phyloP scores from a whole-genome alignment of 2,888 invertebrate genomes.

The Temnothorax ravouxi region DNA sequence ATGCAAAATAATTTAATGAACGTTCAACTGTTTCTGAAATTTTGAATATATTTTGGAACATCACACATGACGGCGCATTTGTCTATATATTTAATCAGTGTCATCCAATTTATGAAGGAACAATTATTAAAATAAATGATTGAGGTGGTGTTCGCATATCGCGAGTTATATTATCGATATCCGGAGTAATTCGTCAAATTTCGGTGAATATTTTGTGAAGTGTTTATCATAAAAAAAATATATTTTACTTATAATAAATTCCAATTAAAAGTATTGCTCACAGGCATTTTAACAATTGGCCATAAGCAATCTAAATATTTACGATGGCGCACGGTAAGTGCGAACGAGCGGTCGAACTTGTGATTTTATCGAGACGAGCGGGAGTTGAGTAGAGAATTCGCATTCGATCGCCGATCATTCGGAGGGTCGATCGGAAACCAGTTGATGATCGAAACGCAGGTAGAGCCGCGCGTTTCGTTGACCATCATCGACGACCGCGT shows the following conservation, averaged over 20 bases:
- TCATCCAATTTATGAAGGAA: not conserved
- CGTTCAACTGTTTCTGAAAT: constrained; percentile 2
- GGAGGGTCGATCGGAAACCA: constrained; percentile 48
- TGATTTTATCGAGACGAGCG: constrained; percentile 43
- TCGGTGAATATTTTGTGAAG: not conserved
- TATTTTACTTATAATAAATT: constrained; percentile 5
- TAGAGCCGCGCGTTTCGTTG: constrained; percentile 46
- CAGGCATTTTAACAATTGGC: not conserved
- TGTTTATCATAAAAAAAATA: not conserved
- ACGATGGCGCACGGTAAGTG: constrained; percentile 12
- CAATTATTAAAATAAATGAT: not conserved
- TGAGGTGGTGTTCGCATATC: not conserved
- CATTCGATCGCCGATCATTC: constrained; percentile 47
- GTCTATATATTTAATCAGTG: not conserved
- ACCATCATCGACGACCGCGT: constrained; percentile 23
- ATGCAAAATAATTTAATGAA: constrained; percentile 20
- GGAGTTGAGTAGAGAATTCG: constrained; percentile 39
- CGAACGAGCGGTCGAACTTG: not conserved
- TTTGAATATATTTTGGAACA: not conserved
- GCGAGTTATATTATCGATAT: not conserved
- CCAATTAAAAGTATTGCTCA: not conserved
- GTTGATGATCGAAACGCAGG: constrained; percentile 48
- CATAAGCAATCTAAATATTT: not conserved
- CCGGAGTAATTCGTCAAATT: not conserved
- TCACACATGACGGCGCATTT: constrained; percentile 6